Conservation (phyloP, 2,888 invertebrate species). For the Lithodes maja region DNA sequence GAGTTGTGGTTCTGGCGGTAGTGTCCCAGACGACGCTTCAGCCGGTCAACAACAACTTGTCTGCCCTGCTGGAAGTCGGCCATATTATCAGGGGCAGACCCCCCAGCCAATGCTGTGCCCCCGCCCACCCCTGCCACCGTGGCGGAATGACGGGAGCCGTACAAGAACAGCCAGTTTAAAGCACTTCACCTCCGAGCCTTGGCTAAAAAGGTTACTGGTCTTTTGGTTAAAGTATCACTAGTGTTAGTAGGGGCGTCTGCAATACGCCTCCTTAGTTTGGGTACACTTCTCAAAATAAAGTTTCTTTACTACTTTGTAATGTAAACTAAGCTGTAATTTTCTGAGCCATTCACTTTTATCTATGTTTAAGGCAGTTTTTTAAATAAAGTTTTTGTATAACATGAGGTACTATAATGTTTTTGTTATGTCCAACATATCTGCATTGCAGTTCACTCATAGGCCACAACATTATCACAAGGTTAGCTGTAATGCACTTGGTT, state of each 20-base stretch:
- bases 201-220: conserved; percentile 31
- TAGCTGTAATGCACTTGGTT: conserved; percentile 48
- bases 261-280: conserved; percentile 17
- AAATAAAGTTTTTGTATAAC: conserved; percentile 26
- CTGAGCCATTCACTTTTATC: conserved; percentile 17
- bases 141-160: conserved; percentile 63
- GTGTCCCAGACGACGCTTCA: conserved; percentile 87
- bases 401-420: conserved; percentile 16
- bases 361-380: conserved; percentile 36
- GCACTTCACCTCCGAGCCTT: conserved; percentile 39
- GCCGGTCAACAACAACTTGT: conserved; percentile 88
- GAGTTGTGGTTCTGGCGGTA: conserved; percentile 90
- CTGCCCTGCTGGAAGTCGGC: conserved; percentile 70
- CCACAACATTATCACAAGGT: conserved; percentile 62
- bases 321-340: neutral
- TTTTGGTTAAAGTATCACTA: conserved; percentile 1
- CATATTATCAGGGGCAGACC: conserved; percentile 70
- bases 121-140: conserved; percentile 68
- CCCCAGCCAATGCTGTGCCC: conserved; percentile 65
- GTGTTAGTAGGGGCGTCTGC: conserved; percentile 12
- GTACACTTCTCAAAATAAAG: neutral
- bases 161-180: conserved; percentile 63
- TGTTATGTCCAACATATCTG: neutral
- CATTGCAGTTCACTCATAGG: conserved; percentile 32
- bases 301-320: neutral